Base-by-base conservation (phyloP, 2,113 vertebrate species). In the Periophthalmodon schlosseri region DNA sequence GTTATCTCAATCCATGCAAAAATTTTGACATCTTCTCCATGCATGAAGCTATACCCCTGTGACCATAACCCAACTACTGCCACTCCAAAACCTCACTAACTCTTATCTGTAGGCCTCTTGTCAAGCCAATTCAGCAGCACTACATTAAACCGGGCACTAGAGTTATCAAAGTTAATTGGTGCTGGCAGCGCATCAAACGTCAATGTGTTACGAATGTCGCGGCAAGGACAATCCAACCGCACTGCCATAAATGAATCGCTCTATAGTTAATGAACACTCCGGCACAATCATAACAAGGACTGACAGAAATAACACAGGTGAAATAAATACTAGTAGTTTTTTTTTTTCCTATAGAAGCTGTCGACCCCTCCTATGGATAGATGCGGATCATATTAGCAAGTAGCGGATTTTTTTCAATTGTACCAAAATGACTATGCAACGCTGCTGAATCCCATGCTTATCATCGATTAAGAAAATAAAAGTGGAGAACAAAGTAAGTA, bases 131-230 rank as follows among this genome's bases (percentile, higher is more conserved):
- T 89, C 88, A 89, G 89, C 77, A 69, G 88, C 85, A 84, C 64
- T 84, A 76, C 75, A 86, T 84, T 90, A 84, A 84, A 80, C 81
- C 16, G 80, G 71, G 74, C 33, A 74, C 81, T 74, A n/a, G 83
- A 84, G 76, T 86, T 87, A 88, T 88, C 85, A 83, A 77, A 82
- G 90, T 85, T 92, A 89, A 94, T 90, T 88, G 81, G 78, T 54
- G 78, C 84, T 88, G 91, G 91, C 91, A 91, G 85, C 52, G 75
- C 85, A 88, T 86, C 87, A 89, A 79, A 81, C 36, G 65, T 74
- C 86, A 82, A 77, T 49, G 79, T 86, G 87, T 79, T 75, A 88
- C 73, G 83, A 86, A 89, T 90, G 92, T 91, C 80, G 71, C 85
- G 73, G 73, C 87, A 83, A 82, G 86, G 87, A 88, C 86, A 85